These are phyloP conservation scores for Pomatostomus ruficeps DNA, from an alignment of 2,113 vertebrate genomes.

Conservation along the genomic window DNA sequence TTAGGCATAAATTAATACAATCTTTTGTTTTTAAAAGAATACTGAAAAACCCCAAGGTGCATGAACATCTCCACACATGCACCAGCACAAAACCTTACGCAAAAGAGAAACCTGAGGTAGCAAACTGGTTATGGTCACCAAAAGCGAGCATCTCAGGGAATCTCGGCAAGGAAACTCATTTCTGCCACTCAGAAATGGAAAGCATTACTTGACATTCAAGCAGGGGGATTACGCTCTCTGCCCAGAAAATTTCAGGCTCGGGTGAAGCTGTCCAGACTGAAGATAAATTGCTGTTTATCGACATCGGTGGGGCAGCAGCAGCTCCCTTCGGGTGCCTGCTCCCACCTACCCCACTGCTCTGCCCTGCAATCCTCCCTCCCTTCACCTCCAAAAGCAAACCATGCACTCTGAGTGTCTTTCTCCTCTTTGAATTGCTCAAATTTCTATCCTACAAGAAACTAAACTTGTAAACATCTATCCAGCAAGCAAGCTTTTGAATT, in stretches of 20 bases:
- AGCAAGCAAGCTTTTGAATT: conserved; percentile 29
- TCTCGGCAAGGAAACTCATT: background rate
- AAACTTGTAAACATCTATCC: conserved; percentile 3
- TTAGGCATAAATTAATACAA: background rate
- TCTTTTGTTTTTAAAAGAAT: background rate
- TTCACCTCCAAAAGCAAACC: background rate
- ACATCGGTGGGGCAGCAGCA: background rate
- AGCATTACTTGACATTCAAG: background rate
- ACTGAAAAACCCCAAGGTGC: background rate
- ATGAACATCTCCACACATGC: background rate
- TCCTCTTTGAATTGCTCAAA: background rate
- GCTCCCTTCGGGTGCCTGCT: background rate
- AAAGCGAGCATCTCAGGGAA: background rate
- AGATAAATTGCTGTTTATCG: background rate
- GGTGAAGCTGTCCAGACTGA: background rate
- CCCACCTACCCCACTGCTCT: background rate
- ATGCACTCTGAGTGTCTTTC: background rate
- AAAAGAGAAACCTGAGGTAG: background rate
- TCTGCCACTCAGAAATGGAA: background rate
- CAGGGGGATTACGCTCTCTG: background rate
- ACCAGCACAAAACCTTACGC: background rate
- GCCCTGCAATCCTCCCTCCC: background rate
- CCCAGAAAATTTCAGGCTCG: background rate
- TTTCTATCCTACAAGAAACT: background rate
- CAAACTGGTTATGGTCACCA: background rate